These are phyloP conservation scores for Mycalesis mineus DNA, from an alignment of 2,888 invertebrate genomes.

Conservation along the genomic window DNA sequence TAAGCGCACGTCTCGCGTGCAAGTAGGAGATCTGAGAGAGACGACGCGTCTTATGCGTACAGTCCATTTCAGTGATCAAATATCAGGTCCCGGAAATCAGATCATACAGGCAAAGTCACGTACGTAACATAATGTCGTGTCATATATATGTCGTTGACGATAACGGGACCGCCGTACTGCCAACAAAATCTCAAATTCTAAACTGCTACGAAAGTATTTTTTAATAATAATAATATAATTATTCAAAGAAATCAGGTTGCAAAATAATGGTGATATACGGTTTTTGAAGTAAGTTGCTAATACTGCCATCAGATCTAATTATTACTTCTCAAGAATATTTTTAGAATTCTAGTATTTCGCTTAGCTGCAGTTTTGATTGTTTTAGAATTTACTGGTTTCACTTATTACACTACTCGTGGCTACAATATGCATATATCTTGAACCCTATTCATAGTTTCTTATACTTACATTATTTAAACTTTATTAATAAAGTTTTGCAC, in stretches of 20 bases:
- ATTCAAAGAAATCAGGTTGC: too few relatives aligned
- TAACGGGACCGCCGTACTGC: not conserved
- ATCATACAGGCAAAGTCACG: too few relatives aligned
- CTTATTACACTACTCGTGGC: not conserved
- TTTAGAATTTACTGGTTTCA: not conserved
- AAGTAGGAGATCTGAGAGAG: too few relatives aligned
- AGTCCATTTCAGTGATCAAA: too few relatives aligned
- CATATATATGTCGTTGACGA: too few relatives aligned
- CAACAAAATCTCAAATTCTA: not conserved
- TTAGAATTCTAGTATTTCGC: not conserved
- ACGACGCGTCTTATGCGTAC: too few relatives aligned
- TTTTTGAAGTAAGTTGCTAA: not conserved
- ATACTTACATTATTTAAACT: not conserved
- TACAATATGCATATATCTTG: not conserved
- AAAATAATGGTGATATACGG: not conserved
- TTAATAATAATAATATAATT: too few relatives aligned
- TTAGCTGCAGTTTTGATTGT: not conserved
- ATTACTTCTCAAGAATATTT: not conserved
- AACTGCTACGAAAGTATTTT: not conserved
- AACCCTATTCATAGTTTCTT: not conserved
- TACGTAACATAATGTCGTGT: too few relatives aligned
- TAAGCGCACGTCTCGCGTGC: not conserved
- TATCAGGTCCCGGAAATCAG: too few relatives aligned
- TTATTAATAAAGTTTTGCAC: slow-evolving; percentile 6
- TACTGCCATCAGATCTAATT: slow-evolving; percentile 1